Conservation (phyloP, 1,140 invertebrate genomes). For the Asobara japonica region DNA sequence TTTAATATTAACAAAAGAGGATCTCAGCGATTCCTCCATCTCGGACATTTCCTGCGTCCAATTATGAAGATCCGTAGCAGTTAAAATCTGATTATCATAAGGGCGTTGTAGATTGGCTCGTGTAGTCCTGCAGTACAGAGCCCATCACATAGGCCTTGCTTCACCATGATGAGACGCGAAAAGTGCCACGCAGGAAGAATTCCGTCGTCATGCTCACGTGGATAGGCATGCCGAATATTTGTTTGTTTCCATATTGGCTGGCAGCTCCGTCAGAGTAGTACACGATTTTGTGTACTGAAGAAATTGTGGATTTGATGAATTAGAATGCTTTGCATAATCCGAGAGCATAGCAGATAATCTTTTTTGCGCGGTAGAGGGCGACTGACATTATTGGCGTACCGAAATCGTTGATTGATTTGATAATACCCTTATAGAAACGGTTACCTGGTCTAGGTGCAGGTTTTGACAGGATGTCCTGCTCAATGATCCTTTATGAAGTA, state of each 20-base stretch:
- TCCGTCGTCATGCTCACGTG: constrained; percentile 30
- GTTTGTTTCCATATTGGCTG: constrained; percentile 23
- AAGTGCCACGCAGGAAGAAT: constrained; percentile 44
- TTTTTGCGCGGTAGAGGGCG: no score
- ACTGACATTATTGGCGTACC: not conserved
- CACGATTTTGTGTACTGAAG: not conserved
- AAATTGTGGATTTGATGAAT: constrained; percentile 20
- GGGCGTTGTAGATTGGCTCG: constrained; percentile 35
- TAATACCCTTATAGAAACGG: not conserved
- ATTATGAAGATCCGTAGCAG: not conserved
- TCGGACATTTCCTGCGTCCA: not conserved
- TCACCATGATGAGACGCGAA: constrained; percentile 49
- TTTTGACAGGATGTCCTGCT: no score
- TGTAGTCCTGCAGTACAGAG: constrained; percentile 32
- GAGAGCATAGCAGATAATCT: constrained; percentile 10
- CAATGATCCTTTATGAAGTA: no score
- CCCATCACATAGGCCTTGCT: constrained; percentile 42
- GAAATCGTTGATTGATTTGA: not conserved
- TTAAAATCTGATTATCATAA: not conserved
- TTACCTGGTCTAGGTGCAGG: no score
- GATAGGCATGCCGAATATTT: not conserved
- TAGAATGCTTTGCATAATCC: constrained; percentile 29
- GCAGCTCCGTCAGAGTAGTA: constrained; percentile 7
- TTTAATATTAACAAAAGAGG: not conserved
- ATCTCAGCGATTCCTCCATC: not conserved